These are phyloP conservation scores for Rhyacophila brunnea DNA, from an alignment of 1,140 invertebrate genomes.

Conservation along the genomic window DNA sequence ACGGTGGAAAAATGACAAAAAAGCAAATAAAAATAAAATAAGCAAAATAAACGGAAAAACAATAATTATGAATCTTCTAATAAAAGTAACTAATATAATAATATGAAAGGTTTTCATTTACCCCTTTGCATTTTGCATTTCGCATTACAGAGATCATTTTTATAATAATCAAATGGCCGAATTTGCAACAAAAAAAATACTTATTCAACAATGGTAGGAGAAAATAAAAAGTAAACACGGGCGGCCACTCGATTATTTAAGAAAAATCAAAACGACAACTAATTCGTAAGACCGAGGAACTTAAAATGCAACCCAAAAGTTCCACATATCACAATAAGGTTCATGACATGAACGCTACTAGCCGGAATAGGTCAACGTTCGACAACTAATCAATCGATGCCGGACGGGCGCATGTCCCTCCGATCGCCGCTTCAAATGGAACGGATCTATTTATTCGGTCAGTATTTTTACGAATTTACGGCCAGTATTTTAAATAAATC, in stretches of 20 bases:
- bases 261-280: conserved; percentile 35
- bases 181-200: conserved; percentile 22
- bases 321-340: conserved; percentile 35
- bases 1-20: conserved; percentile 24
- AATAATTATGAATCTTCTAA: conserved; percentile 33
- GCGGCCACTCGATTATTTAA: conserved; percentile 23
- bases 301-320: conserved; percentile 35
- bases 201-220: conserved; percentile 29
- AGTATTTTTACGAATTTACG: no score
- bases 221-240: conserved; percentile 7
- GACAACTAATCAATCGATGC: no score
- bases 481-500: no score
- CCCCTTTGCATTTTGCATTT: conserved; percentile 17
- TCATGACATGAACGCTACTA: conserved; percentile 33
- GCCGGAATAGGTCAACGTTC: conserved; percentile 28
- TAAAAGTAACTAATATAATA: conserved; percentile 33
- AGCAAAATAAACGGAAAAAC: conserved; percentile 28
- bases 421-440: no score
- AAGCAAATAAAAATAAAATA: conserved; percentile 25
- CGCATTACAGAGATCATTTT: conserved; percentile 35
- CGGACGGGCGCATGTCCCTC: no score
- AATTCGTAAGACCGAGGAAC: conserved; percentile 36
- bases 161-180: conserved; percentile 26
- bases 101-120: conserved; percentile 24
- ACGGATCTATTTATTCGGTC: no score